Base-by-base conservation (phyloP, 2,797 vertebrate genomes). In the Zenarchopterus dispar region DNA sequence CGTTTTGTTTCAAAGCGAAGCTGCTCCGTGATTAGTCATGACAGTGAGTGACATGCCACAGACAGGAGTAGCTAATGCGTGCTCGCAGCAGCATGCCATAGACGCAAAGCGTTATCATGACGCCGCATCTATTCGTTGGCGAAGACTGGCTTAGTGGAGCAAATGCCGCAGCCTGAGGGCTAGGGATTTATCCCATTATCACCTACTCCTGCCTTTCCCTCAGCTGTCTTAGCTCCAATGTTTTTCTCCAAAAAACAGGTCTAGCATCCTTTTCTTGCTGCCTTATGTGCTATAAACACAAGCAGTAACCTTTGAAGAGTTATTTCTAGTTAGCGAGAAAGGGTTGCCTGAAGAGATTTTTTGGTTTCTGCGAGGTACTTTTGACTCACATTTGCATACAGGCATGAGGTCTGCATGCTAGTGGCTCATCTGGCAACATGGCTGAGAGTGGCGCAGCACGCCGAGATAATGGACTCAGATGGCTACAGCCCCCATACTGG, bases 311-410 rank as follows among this genome's bases (percentile, higher is more conserved):
- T 61, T 72, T 67, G 55, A 13, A 8, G 39, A 67, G 50, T 42
- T 50, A 31, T 49, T 68, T 66, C 56, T 56, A 82, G 74, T 51
- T 64, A 62, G 56, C 56, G 4, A 52, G 28, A 39, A 6, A 16
- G 28, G 55, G 39, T 61, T 60, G 17, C 28, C 55, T 51, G 61
- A 60, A 75, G 57, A 67, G 45, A 58, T 75, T 70, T 55, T 53
- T 24, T 49, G 11, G 46, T 54, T 75, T 52, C 57, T 57, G 48
- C 57, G 45, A 75, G 71, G 75, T 42, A 53, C 58, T 63, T 28
- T 7, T 24, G 47, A 44, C 43, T 63, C 19, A 56, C 60, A 87
- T 81, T 80, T 77, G 56, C 78, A 89, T 85, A 87, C 78, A 78
- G 77, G 81, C 84, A 72, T 73, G 60, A 77, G 65, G 44, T 56